Evolutionary conservation across 2,888 invertebrate genomes (phyloP).

Genomic region (Cephus rjabovi): DNA sequence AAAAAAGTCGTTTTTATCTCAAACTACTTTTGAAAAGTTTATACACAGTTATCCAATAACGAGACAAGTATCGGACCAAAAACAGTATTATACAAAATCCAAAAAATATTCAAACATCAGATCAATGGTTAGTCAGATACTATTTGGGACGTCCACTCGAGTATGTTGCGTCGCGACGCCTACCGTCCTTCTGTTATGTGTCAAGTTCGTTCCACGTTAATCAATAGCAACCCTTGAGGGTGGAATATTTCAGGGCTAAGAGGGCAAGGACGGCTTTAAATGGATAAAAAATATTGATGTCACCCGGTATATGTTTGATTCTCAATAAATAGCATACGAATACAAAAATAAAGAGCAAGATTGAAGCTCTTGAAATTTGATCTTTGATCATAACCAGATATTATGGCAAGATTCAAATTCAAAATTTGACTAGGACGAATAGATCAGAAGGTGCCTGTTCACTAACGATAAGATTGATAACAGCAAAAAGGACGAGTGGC

Average conservation of each 20-base stretch:
- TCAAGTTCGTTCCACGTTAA: slow-evolving; percentile 36
- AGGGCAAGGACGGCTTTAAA: not conserved
- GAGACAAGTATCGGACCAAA: too few species aligned
- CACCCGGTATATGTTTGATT: not conserved
- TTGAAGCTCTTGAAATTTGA: not conserved
- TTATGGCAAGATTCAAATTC: not conserved
- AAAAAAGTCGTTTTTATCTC: too few species aligned
- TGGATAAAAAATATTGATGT: not conserved
- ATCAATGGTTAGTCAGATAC: not conserved
- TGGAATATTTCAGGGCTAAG: not conserved
- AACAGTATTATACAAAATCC: too few species aligned
- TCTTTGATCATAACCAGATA: not conserved
- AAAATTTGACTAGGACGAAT: not conserved
- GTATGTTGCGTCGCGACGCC: slow-evolving; percentile 13
- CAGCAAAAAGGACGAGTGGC: not conserved
- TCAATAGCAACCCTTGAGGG: slow-evolving; percentile 22
- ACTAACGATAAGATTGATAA: not conserved
- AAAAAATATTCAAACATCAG: not conserved
- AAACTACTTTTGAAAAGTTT: too few species aligned
- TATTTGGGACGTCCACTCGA: not conserved
- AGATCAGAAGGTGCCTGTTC: not conserved
- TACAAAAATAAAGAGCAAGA: not conserved
- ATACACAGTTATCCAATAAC: too few species aligned
- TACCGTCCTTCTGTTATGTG: slow-evolving; percentile 24
- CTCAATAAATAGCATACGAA: not conserved